Evolutionary conservation across 1,140 invertebrate species (phyloP).

Genomic region (Saxidomus purpurata): DNA sequence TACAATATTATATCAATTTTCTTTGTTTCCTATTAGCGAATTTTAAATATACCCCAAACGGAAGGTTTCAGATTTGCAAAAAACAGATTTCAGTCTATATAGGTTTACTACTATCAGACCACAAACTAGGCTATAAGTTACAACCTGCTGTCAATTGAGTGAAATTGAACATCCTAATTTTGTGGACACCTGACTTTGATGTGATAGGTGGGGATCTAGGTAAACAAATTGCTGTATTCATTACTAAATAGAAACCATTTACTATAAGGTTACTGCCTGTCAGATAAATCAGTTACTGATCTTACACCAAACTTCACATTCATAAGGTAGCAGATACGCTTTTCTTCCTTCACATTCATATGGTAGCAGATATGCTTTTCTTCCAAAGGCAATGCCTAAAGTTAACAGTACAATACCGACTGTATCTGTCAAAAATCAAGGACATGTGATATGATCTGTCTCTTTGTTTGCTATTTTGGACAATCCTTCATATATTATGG

Average conservation of each 20-base stretch:
- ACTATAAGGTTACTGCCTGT: neutral
- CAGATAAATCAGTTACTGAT: neutral
- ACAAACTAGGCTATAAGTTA: slow-evolving; percentile 18
- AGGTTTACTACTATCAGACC: neutral
- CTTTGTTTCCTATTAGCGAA: neutral
- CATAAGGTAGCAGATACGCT: neutral
- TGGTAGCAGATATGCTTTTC: too few species aligned
- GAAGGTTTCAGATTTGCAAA: neutral
- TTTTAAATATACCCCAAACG: neutral
- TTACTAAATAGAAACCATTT: neutral
- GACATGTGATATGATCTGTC: too few species aligned
- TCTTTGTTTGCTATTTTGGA: too few species aligned
- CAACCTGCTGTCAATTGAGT: neutral
- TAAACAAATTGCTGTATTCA: slow-evolving; percentile 26
- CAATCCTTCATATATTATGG: too few species aligned
- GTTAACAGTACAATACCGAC: too few species aligned
- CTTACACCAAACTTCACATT: too few species aligned
- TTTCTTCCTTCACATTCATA: too few species aligned
- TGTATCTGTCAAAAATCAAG: too few species aligned
- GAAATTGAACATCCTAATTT: slow-evolving; percentile 1
- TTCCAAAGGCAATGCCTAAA: too few species aligned
- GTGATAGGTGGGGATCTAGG: slow-evolving; percentile 26
- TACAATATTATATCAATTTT: neutral
- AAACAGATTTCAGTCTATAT: neutral
- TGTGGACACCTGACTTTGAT: slow-evolving; percentile 4